Base-by-base conservation (phyloP, 2,797 vertebrate genomes). In the Erethizon dorsatum region DNA sequence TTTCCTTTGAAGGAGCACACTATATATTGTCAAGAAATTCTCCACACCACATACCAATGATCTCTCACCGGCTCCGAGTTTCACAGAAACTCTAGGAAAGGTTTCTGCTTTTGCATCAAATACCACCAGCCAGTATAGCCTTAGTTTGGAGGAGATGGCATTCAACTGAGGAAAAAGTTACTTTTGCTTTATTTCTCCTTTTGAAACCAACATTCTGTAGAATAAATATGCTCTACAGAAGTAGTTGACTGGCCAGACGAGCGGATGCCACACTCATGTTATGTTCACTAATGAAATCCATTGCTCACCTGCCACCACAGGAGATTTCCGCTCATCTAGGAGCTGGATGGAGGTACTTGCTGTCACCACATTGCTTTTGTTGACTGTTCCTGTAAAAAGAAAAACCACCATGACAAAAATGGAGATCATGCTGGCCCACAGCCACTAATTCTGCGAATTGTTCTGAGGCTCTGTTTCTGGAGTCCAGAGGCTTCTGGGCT, bases 331-430 rank as follows among this genome's bases (percentile, higher is more conserved):
- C 98, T 99, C 99, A 98, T 99, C 99, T 95, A 99, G 98, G 87
- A 99, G 99, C 75, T 99, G 99, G 98, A 99, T 99, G 88, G 99
- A 99, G 67, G 99, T 99, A 97, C 99, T 99, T 79, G 99, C 99
- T 97, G 99, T 99, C 88, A 99, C 99, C 84, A 99, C 99, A 6
- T 98, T 99, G 97, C 99, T 99, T 98, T 99, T 99, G 99, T 99
- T 99, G 98, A 99, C 99, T 20, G 99, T 98, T 97, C 99, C 99
- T 99, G 87, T 6, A 97, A 92, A 73, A 96, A 91, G 65, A 33
- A 94, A 96, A 90, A 93, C 1, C 47, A 90, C 22, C 45, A 82
- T 8, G 26, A 67, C 59, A 73, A 82, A 95, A 86, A 63, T 56
- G 69, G 77, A 96, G n/a, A n/a, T 57, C 2, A 3, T 22, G 28